Conservation (phyloP, 2,113 vertebrate genomes). For the Hemicordylus capensis region DNA sequence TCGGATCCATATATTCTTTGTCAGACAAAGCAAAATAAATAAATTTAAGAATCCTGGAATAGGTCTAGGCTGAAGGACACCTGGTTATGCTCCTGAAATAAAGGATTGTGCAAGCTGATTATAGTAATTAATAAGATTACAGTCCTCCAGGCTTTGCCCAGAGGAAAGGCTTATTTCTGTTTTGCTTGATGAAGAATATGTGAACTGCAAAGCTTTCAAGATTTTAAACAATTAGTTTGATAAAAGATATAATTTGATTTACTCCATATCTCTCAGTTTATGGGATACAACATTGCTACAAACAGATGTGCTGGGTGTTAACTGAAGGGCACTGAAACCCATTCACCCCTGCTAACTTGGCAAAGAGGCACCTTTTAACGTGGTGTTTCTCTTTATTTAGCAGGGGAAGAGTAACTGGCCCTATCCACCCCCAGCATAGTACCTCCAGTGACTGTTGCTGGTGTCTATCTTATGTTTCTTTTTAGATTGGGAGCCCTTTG, state of each 20-base stretch:
- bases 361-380: no score
- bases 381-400: no score
- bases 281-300: constrained; percentile 40
- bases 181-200: neutral
- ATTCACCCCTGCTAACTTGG: neutral
- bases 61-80: neutral
- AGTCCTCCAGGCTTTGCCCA: neutral
- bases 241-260: constrained; percentile 4
- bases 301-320: neutral
- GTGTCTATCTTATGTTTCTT: no score
- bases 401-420: no score
- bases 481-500: no score
- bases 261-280: constrained; percentile 35
- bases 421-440: no score
- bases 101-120: neutral
- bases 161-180: neutral
- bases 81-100: neutral
- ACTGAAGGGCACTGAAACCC: constrained; percentile 46
- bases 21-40: neutral
- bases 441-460: no score
- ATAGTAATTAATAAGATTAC: constrained; percentile 10
- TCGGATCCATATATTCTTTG: neutral
- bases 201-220: neutral
- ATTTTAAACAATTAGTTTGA: neutral
- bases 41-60: neutral